phyloP scores from a whole-genome alignment of 1,140 invertebrate species.

The Zaprionus tsacasi region DNA sequence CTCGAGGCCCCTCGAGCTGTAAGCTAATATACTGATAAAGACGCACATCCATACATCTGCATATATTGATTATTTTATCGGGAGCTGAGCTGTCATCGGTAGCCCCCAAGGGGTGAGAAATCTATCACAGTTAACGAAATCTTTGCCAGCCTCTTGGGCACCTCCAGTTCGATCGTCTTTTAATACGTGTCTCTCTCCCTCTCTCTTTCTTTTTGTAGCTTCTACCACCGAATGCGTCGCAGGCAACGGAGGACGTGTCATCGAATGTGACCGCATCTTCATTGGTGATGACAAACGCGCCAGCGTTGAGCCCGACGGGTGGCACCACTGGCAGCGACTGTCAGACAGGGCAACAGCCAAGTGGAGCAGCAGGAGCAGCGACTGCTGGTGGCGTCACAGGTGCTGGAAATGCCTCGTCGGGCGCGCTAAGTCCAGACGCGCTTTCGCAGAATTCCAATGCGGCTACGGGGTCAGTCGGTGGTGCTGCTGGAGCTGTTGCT shows the following conservation, averaged over 20 bases:
- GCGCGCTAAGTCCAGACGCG: slow-evolving; percentile 90
- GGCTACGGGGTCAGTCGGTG: slow-evolving; percentile 74
- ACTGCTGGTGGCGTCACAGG: slow-evolving; percentile 45
- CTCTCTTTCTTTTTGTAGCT: slow-evolving; percentile 55
- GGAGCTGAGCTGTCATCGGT: neutral
- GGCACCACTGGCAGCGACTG: slow-evolving; percentile 54
- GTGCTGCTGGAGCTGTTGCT: slow-evolving; percentile 29
- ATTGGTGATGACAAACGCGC: slow-evolving; percentile 78
- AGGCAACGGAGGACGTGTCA: slow-evolving; percentile 61
- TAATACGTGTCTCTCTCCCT: slow-evolving; percentile 15
- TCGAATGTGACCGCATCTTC: slow-evolving; percentile 67
- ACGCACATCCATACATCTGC: neutral
- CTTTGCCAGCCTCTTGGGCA: neutral
- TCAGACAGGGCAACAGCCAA: slow-evolving; percentile 53
- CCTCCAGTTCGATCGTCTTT: slow-evolving; percentile 3
- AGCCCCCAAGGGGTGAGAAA: slow-evolving; percentile 4
- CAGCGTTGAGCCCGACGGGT: slow-evolving; percentile 73
- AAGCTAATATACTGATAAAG: slow-evolving; percentile 11
- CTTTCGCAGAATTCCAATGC: slow-evolving; percentile 87
- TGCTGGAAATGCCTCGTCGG: slow-evolving; percentile 84
- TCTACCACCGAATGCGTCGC: slow-evolving; percentile 58
- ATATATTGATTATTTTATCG: neutral
- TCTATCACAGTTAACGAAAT: slow-evolving; percentile 9
- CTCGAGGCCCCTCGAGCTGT: slow-evolving; percentile 13
- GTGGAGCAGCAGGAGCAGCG: neutral